A percentile compares a stretch with the other conserved stretches of the same genome.
Conservation (phyloP, 2,113 vertebrate species). For the Caretta caretta region DNA sequence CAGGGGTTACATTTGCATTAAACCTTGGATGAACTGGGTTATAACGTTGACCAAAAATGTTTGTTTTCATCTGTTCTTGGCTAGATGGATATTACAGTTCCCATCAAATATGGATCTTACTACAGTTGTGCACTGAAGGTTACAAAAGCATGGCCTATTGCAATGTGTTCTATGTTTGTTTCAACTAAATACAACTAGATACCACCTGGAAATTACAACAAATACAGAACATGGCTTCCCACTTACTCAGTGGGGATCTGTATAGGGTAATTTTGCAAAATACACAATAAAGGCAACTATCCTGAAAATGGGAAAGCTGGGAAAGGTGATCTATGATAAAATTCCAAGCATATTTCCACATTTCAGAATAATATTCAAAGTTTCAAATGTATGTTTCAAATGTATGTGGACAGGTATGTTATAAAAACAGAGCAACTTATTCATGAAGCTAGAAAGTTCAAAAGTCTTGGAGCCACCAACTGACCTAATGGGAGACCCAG, state of each 20-base stretch:
- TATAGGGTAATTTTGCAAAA: background rate
- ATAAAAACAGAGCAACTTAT: background rate
- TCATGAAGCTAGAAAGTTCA: background rate
- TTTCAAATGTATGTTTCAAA: background rate
- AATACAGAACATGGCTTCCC: rapidly evolving
- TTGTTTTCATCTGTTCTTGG: background rate
- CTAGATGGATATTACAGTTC: rapidly evolving
- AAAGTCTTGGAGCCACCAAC: background rate
- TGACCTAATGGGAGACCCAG: background rate
- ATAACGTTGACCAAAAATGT: background rate
- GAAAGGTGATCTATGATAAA: background rate
- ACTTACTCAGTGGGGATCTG: background rate
- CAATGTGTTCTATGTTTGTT: background rate
- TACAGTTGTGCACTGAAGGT: background rate
- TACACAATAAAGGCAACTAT: background rate
- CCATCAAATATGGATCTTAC: rapidly evolving
- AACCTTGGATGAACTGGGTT: background rate
- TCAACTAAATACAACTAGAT: background rate
- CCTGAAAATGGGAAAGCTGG: background rate
- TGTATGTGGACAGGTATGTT: background rate
- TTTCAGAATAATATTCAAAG: rapidly evolving
- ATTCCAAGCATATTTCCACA: background rate
- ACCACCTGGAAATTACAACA: background rate
- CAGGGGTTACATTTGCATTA: no score
- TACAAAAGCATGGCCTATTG: background rate